Evolutionary conservation across 2,113 vertebrate genomes (phyloP), one percentile per base, ranked within the genome.

Genomic region (Phalacrocorax pelagicus): DNA sequence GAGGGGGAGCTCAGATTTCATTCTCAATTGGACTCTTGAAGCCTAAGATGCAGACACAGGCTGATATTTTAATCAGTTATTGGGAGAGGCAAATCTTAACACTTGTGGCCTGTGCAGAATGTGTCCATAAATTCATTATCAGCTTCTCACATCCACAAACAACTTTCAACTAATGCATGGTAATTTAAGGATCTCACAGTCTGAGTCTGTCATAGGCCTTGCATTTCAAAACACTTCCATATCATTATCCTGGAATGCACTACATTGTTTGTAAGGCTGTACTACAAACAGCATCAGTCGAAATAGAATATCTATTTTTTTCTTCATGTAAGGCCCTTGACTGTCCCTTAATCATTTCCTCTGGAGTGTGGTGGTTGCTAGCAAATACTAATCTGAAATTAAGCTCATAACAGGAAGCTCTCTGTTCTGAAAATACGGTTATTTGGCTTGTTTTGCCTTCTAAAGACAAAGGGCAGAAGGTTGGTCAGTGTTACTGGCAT

Each of bases 321-420:
- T 9, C 14, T 77, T 93, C 66, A 34, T 8, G 2, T 59, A 81
- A 93, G 46, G 74, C 92, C 69, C 66, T 91, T 57, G 54, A 72
- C 62, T 70, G 78, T 92, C 71, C 93, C 81, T 86, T 70, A 80
- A 90, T 93, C 67, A 81, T 94, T 97, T 93, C 94, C 90, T 90
- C 92, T 88, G 92, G 94, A 97, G 95, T 81, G 90, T 88, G 94
- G 71, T 83, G 79, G 82, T 94, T 91, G 84, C 94, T 92, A 90
- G 90, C 93, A 94, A 94, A 93, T 93, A 88, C 74, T 90, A 61
- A 96, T 88, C 81, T 82, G 81, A 90, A 97, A 93, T 96, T 61
- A 88, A 90, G 47, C 62, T 96, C 79, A 66, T 92, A 95, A 95
- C 90, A 96, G 95, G 96, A 96, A 96, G 69, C 85, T 88, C 74